Conservation (phyloP, 1,140 invertebrate genomes). For the Dryas iulia region DNA sequence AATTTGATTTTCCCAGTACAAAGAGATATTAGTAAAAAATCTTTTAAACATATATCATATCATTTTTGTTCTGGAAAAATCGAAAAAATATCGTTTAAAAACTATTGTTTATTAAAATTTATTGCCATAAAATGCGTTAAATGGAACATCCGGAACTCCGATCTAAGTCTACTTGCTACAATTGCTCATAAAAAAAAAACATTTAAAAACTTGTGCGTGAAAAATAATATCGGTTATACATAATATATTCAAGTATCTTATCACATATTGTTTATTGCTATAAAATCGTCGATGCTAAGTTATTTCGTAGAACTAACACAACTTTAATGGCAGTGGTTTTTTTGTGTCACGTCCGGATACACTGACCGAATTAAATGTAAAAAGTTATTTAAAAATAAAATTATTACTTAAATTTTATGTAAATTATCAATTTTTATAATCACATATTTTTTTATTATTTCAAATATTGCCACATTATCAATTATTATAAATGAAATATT, state of each 20-base stretch:
- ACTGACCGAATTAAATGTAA: not conserved
- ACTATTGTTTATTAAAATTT: not conserved
- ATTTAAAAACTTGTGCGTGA: conserved; percentile 56
- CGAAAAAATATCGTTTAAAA: not conserved
- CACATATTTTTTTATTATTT: not conserved
- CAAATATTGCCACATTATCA: not conserved
- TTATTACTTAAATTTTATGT: no score
- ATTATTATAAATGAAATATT: not conserved
- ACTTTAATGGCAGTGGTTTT: conserved; percentile 63
- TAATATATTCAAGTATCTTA: conserved; percentile 42
- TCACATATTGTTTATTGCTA: conserved; percentile 76
- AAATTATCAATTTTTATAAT: not conserved
- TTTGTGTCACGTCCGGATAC: conserved; percentile 15
- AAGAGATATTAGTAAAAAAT: no score
- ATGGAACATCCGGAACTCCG: conserved; percentile 6
- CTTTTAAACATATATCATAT: not conserved
- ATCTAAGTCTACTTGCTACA: conserved; percentile 18
- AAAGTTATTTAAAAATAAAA: not conserved
- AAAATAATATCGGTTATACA: conserved; percentile 45
- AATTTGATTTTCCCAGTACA: no score
- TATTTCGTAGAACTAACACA: conserved; percentile 44
- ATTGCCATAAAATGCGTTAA: conserved; percentile 7
- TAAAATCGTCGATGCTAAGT: conserved; percentile 40
- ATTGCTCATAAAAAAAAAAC: conserved; percentile 29
- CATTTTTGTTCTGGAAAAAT: not conserved